These are phyloP conservation scores for Eunapius fragilis DNA, from an alignment of 37 sponge, comb jelly and placozoan species.

Conservation along the genomic window DNA sequence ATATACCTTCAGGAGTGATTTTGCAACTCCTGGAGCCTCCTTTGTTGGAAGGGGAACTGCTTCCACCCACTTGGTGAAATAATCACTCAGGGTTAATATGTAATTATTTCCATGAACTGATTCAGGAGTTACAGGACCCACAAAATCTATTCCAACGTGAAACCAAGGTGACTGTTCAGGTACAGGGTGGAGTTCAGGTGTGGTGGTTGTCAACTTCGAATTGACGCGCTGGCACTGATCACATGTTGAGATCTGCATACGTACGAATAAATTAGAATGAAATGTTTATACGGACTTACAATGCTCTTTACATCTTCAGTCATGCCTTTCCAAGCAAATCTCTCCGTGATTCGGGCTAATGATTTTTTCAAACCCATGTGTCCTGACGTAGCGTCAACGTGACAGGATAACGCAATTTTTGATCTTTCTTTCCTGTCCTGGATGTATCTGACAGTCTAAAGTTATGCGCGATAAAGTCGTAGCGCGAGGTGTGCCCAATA, in stretches of 20 bases:
- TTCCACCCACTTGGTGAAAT: slow-evolving; percentile 47
- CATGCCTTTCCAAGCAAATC: slow-evolving; percentile 23
- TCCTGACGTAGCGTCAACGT: slow-evolving; percentile 28
- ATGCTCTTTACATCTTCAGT: too few relatives aligned
- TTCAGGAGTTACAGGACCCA: slow-evolving; percentile 21
- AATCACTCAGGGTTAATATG: slow-evolving; percentile 28
- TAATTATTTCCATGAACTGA: slow-evolving; percentile 8
- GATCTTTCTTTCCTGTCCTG: too few relatives aligned
- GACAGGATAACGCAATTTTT: slow-evolving; percentile 26
- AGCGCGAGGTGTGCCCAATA: too few relatives aligned
- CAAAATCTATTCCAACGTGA: neutral
- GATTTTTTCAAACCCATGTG: slow-evolving; percentile 34
- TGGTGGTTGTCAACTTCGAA: neutral
- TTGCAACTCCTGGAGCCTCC: slow-evolving; percentile 23
- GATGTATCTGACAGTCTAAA: too few relatives aligned
- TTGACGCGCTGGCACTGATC: slow-evolving; percentile 23
- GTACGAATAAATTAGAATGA: too few relatives aligned
- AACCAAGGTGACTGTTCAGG: neutral
- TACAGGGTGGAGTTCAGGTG: neutral
- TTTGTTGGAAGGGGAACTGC: slow-evolving; percentile 33
- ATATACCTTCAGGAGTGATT: slow-evolving; percentile 23
- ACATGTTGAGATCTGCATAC: too few relatives aligned
- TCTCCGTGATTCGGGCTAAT: slow-evolving; percentile 14
- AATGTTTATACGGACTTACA: too few relatives aligned
- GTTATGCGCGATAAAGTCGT: too few relatives aligned